Base-by-base conservation (phyloP, 2,797 vertebrate species). In the Gephyroberyx darwinii region DNA sequence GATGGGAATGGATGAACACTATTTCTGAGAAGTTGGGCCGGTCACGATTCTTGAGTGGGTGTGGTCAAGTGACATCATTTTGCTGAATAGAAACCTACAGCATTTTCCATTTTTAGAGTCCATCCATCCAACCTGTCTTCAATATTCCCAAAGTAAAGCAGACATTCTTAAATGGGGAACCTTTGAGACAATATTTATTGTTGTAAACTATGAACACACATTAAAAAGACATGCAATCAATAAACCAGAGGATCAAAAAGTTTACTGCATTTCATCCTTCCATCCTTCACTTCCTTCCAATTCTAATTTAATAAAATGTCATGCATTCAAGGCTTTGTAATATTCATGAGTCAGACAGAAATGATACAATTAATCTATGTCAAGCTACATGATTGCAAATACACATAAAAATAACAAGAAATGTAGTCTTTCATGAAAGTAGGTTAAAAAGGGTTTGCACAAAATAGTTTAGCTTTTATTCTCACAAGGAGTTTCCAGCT, bases 81-180 rank as follows among this genome's bases (percentile, higher is more conserved):
- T 1, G 0, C 63, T 64, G 70, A 89, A 89, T 80, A 2, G 69
- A 90, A 89, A 90, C 86, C 72, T 50, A 83, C 31, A 43, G 0
- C 19, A 6, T n/a, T 59, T 31, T 5, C 50, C 1, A 5, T n/a
- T n/a, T n/a, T n/a, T n/a, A 35, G 22, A 41, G 39, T 10, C 31
- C 45, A 48, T 5, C 50, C 22, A 52, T 4, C 19, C 50, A 16
- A 52, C 19, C 22, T 52, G 19, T 22, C 5, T 20, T 52, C 7
- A 52, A 12, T 12, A 52, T 52, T 10, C 9, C 8, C 19, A 30
- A 20, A 65, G 0, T 5, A 58, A 63, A 19, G 19, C 51, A 9
- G 13, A 63, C 48, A 70, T 1, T 47, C 5, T 6, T 22, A 64
- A 4, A 35, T 45, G 54, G 14, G 5, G 2, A 43, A 26, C 56